Base-by-base conservation (phyloP, 2,113 vertebrate species). In the Potamarius usumacintae region DNA sequence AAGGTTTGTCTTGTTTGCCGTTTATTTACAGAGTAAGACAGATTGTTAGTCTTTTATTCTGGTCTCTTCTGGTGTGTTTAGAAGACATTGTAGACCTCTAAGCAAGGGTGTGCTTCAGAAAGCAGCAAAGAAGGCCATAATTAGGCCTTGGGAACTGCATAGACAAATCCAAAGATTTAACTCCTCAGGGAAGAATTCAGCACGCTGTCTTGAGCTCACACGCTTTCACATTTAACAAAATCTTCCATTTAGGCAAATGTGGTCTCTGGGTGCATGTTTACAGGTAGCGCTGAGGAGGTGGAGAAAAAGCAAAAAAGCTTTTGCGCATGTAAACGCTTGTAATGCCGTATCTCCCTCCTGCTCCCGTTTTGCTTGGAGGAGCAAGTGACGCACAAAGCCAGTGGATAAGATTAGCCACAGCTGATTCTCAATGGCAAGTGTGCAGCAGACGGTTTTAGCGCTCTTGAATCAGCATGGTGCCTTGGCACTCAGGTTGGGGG, bases 201-300 rank as follows among this genome's bases (percentile, higher is more conserved):
- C 92, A 91, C 89, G 92, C 92, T 94, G 93, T 94, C 91, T 94
- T 91, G 91, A 92, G 94, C 92, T 92, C 93, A 93, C 93, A 94
- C 92, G 92, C 93, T 93, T 88, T 89, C 92, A 90, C 91, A 92
- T 94, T 93, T 42, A 92, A 92, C 86, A 89, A 90, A 90, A 91
- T 91, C 92, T 91, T 91, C 92, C 91, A 89, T 88, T 89, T 87
- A 90, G 88, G 91, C 91, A 91, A 90, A 93, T 89, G 92, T 92
- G 92, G 93, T 92, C 90, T 90, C 88, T 85, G 93, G 11, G 52
- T 27, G 76, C 55, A 18, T 1, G 4, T 93, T 94, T 94, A 93
- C 91, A 92, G 92, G 93, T 93, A 92, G 22, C 25, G 1, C 5
- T 20, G 62, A n/a, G 12, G 48, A 27, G 82, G 6, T 83, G 53